phyloP scores from a whole-genome alignment of 2,113 vertebrate species.

The Xiphias gladius region DNA sequence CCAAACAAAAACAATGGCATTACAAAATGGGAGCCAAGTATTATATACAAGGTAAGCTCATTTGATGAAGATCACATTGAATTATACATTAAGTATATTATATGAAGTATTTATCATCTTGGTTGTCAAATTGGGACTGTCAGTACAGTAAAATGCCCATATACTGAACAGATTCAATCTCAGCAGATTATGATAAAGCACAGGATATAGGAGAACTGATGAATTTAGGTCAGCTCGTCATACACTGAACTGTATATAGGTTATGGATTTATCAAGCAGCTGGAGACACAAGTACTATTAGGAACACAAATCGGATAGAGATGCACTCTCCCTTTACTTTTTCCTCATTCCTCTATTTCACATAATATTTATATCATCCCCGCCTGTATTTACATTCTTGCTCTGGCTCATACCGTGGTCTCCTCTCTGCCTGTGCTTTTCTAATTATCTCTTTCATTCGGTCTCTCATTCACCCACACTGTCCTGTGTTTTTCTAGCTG shows the following conservation, averaged over 20 bases:
- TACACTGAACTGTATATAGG: conserved; percentile 6
- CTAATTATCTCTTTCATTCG: conserved; percentile 50
- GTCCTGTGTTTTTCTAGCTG: conserved; percentile 42
- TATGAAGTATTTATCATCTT: conserved; percentile 34
- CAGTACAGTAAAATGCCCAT: background rate
- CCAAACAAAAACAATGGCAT: conserved; percentile 58
- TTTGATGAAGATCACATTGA: conserved; percentile 44
- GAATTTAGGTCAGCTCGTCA: conserved; percentile 38
- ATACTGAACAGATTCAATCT: background rate
- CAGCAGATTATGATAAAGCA: background rate
- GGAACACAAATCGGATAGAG: background rate
- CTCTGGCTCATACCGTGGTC: conserved; percentile 9
- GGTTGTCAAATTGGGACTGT: background rate
- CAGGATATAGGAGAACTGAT: background rate
- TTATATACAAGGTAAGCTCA: conserved; percentile 37
- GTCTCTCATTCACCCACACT: conserved; percentile 33
- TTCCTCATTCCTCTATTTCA: conserved; percentile 39
- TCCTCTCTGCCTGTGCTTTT: conserved; percentile 24
- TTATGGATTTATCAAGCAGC: conserved; percentile 46
- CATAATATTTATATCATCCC: conserved; percentile 30
- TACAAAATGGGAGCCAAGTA: conserved; percentile 30
- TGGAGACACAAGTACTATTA: background rate
- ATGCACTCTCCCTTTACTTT: conserved; percentile 11
- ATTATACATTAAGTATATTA: conserved; percentile 44
- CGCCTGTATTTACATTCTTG: conserved; percentile 29